Conservation (phyloP, 2,113 vertebrate genomes). For the Archilochus colubris region DNA sequence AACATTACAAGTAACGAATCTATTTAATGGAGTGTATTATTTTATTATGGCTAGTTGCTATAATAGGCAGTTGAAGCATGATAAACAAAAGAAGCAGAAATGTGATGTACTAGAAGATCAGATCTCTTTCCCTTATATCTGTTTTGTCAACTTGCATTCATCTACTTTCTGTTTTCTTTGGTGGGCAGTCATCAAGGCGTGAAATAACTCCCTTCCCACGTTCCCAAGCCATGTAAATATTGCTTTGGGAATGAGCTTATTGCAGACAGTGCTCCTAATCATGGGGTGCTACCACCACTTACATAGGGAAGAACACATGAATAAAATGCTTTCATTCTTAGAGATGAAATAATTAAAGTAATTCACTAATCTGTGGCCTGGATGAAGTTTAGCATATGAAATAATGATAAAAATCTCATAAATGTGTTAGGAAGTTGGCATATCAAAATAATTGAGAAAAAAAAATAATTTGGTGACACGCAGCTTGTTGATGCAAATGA, state of each 20-base stretch:
- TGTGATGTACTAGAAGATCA: constrained; percentile 23
- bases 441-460: constrained; percentile 35
- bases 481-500: constrained; percentile 54
- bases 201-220: constrained; percentile 50
- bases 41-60: constrained; percentile 68
- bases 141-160: constrained; percentile 56
- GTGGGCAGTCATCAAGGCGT: constrained; percentile 62
- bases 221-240: constrained; percentile 24
- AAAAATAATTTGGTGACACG: constrained; percentile 38
- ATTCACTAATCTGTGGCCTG: neutral
- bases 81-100: constrained; percentile 62
- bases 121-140: constrained; percentile 11
- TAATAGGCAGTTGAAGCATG: constrained; percentile 53
- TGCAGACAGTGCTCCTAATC: constrained; percentile 13
- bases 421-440: constrained; percentile 56
- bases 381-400: constrained; percentile 7
- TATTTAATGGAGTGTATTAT: constrained; percentile 71
- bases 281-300: neutral
- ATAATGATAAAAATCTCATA: constrained; percentile 32
- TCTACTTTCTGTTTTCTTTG: constrained; percentile 65
- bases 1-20: constrained; percentile 65
- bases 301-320: neutral
- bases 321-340: constrained; percentile 16
- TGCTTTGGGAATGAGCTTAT: constrained; percentile 19
- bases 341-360: neutral